Base-by-base conservation (phyloP, 2,888 invertebrate species). In the Thymelicus sylvestris region DNA sequence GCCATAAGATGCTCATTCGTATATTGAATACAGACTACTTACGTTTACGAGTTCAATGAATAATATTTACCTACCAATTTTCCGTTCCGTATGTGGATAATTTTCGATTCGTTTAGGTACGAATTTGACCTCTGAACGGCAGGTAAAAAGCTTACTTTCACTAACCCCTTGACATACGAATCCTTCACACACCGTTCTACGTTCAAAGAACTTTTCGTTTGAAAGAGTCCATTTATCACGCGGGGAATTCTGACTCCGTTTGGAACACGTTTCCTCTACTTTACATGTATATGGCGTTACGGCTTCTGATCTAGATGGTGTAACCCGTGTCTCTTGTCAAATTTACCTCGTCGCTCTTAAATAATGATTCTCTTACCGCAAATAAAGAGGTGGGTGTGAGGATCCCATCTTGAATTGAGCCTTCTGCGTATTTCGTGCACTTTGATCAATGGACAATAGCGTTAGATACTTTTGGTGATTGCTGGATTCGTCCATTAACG, bases 271-370 rank as follows among this genome's bases (percentile, higher is more conserved):
- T 64, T 64, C 31, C 50, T 39, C 38, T 64, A 48, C 50, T 64
- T 64, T 52, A 52, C 38, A 64, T 52, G 48, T 38, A 64, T 50
- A 64, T 66, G 24, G 41, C 31, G 39, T 39, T 31, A 63, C 38
- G 55, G 47, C 47, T 48, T 48, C 39, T 64, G 39, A 69, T 57
- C 63, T 55, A 47, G 47, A 57, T 38, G 62, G 67, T 52, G 55
- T 59, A 64, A 72, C 72, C 73, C 69, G 41, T 52, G 66, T 74
- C 69, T 72, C 63, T 57, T 74, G 73, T 72, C 73, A 72, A 67
- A 74, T 72, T 74, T 73, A 72, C 70, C 65, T 70, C 59, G 50
- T 60, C 50, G 60, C 59, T 65, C 31, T 60, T 60, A 65, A 63
- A 69, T 69, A 65, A 70, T 55, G 55, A 19, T 55, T 24, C 55